Evolutionary conservation across 2,113 vertebrate genomes (phyloP), one percentile per base, ranked within the genome.

Genomic region (Lontra canadensis): DNA sequence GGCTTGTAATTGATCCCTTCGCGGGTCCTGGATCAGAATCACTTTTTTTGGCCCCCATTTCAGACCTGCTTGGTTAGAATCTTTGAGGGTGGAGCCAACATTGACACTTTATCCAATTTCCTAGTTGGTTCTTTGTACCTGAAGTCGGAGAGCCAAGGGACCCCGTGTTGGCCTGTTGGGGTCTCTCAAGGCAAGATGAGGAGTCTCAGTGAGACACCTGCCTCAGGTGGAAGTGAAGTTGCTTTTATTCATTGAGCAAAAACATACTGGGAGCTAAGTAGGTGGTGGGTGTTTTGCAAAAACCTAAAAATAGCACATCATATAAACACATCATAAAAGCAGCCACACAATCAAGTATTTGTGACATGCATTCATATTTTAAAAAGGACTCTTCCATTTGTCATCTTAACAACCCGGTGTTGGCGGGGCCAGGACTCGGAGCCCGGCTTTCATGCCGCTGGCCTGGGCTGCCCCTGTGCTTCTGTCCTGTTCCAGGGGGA

Each of bases 231-330:
- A 8, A 15, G n/a, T 57, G 36, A 81, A 47, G 55, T 31, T 25
- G 18, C 57, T 65, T 85, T 78, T 61, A 69, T 44, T 96, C 29
- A 52, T 65, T 55, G 79, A 36, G 71, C 59, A 83, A 71, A 90
- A 81, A 76, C 21, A 11, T 81, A 17, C 31, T 80, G 76, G 29
- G 20, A 79, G 6, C 39, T 59, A 59, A 78, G 25, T 42, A 44
- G 83, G 44, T 63, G 21, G 23, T 23, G 69, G 49, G 13, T 76
- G 25, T 69, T 76, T 80, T 52, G 36, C 44, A 55, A 65, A 92
- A 29, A 26, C 23, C 61, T 92, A 63, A 55, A 92, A 71, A 39
- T 88, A 78, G 55, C 57, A 31, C 42, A 10, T 47, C 74, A 47
- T 47, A 47, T 36, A 89, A 74, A 49, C 76, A 34, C 29, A 12